These are phyloP conservation scores for Galbula dea DNA, from an alignment of 2,113 vertebrate species.

Conservation along the genomic window DNA sequence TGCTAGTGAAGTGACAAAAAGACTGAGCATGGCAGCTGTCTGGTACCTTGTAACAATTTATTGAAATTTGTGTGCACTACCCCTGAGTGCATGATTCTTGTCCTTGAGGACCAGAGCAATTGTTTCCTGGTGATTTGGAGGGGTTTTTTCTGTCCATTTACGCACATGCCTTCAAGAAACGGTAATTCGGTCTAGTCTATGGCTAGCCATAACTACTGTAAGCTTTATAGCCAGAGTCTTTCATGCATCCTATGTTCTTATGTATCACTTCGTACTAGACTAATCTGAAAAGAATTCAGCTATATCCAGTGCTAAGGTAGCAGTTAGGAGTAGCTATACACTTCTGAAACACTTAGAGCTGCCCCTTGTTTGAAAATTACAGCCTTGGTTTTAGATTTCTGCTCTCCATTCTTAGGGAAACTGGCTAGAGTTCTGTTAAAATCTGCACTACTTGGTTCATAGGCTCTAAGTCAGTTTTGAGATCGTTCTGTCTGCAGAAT, in stretches of 20 bases:
- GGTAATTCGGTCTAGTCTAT: not conserved
- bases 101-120: not conserved
- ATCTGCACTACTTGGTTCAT: not conserved
- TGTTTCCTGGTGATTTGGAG: not conserved
- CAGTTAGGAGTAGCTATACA: not conserved
- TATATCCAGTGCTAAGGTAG: not conserved
- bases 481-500: not conserved
- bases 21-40: not conserved
- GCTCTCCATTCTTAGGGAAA: not conserved
- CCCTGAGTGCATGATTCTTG: not conserved
- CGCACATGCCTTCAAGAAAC: not conserved
- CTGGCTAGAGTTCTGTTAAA: not conserved
- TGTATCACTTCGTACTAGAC: not conserved
- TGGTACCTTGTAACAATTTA: not conserved
- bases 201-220: not conserved
- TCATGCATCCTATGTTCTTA: not conserved
- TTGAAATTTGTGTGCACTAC: not conserved
- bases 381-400: not conserved
- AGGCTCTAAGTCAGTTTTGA: not conserved
- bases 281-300: not conserved
- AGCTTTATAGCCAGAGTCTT: not conserved
- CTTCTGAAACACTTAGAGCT: not conserved
- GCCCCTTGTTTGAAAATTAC: not conserved
- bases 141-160: not conserved
- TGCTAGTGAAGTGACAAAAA: not conserved